phyloP scores from a whole-genome alignment of 2,888 invertebrate genomes.

The Hymenopus coronatus region DNA sequence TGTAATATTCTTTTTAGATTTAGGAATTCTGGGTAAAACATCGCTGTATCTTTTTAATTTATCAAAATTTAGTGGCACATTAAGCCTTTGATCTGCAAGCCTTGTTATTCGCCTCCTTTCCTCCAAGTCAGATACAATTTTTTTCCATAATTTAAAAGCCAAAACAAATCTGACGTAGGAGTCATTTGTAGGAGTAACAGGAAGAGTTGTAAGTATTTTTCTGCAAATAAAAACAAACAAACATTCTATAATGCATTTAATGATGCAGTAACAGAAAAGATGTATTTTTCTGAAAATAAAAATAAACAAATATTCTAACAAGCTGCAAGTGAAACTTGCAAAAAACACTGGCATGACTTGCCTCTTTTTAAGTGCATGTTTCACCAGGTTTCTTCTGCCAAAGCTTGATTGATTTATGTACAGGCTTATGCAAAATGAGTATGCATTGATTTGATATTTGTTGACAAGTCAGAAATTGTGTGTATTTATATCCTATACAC shows the following conservation, averaged over 20 bases:
- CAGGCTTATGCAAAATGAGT: too few species aligned
- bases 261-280: too few species aligned
- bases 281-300: constrained; percentile 42
- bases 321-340: too few species aligned
- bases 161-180: constrained; percentile 39
- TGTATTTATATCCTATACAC: too few species aligned
- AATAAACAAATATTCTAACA: too few species aligned
- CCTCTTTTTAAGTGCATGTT: too few species aligned
- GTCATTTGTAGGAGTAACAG: constrained; percentile 30
- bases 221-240: constrained; percentile 35
- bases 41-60: constrained; percentile 34
- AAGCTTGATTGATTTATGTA: too few species aligned
- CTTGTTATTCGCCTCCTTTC: constrained; percentile 34
- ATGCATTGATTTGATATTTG: too few species aligned
- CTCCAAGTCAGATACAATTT: constrained; percentile 36
- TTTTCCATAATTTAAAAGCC: constrained; percentile 39
- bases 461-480: too few species aligned
- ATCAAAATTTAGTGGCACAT: constrained; percentile 37
- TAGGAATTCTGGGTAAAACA: constrained; percentile 37
- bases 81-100: constrained; percentile 34
- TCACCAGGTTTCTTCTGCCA: too few species aligned
- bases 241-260: too few species aligned
- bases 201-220: constrained; percentile 42
- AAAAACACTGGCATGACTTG: too few species aligned
- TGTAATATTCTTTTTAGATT: constrained; percentile 37